Evolutionary conservation across 2,797 vertebrate species (phyloP), one percentile per base, ranked within the genome.

Genomic region (Phoeniculus purpureus): DNA sequence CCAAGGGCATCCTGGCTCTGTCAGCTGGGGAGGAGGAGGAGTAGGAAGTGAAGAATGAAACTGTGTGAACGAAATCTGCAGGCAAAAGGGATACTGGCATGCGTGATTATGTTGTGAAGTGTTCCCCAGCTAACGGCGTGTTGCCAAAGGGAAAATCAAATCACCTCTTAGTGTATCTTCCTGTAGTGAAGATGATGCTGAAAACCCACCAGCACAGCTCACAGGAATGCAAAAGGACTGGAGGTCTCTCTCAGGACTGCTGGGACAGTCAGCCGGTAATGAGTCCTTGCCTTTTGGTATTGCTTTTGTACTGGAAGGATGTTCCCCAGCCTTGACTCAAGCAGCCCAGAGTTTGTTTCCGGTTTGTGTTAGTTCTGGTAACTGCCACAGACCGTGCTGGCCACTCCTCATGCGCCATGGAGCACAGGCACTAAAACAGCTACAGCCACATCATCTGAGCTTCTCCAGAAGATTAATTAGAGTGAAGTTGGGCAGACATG

Each of bases 11-110:
- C 71, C 91, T 23, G 29, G 66, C 47, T 43, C 27, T 34, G 29
- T 92, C 73, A 79, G 75, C 83, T 78, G 82, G 78, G 48, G 79
- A 92, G 85, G 78, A 81, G 70, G 83, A 91, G 74, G 87, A 92
- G 64, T 62, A 70, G 59, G 61, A 67, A 76, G 77, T 54, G 47
- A 76, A 89, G 60, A 82, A 81, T 61, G 61, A 88, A 92, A 64
- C 15, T 5, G n/a, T 2, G 7, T 45, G 85, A 94, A 51, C 43
- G 88, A 81, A 79, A 92, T 92, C 81, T 79, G 40, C 14, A 55
- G 83, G 81, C 77, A 93, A 62, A 61, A 34, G 65, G 89, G 61
- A 59, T 32, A 65, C 22, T 80, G 91, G 81, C 76, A 81, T 2
- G 6, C 73, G 64, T 60, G 71, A 77, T 93, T 94, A 89, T 75